phyloP scores from a whole-genome alignment of 1,140 invertebrate genomes.

The Aphaenogaster floridana region DNA sequence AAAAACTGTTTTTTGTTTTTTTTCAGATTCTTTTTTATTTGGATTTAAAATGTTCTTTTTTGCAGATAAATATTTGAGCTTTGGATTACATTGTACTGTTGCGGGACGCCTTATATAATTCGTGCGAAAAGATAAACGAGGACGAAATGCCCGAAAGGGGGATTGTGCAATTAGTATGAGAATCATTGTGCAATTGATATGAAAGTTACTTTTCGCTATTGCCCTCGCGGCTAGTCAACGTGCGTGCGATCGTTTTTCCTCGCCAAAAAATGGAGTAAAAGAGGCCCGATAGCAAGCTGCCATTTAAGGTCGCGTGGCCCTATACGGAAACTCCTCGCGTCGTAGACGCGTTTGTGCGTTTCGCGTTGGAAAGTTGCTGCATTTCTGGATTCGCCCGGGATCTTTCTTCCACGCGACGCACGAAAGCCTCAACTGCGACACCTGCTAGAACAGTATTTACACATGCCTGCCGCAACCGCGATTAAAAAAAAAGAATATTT shows the following conservation, averaged over 20 bases:
- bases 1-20: neutral
- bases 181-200: slow-evolving; percentile 47
- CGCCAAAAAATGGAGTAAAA: slow-evolving; percentile 54
- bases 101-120: slow-evolving; percentile 20
- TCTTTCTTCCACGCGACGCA: slow-evolving; percentile 1
- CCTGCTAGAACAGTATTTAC: neutral
- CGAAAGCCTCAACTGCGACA: neutral
- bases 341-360: slow-evolving; percentile 16
- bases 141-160: neutral
- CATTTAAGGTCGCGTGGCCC: slow-evolving; percentile 75
- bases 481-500: neutral
- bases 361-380: slow-evolving; percentile 16
- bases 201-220: slow-evolving; percentile 47
- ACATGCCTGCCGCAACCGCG: neutral
- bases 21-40: neutral
- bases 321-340: slow-evolving; percentile 65
- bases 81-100: neutral
- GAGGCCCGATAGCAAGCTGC: slow-evolving; percentile 69
- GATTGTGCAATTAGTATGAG: slow-evolving; percentile 39
- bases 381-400: slow-evolving; percentile 13
- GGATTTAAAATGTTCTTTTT: neutral
- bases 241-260: slow-evolving; percentile 37
- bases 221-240: neutral
- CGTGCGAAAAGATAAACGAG: neutral
- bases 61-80: neutral